Evolutionary conservation across 2,888 invertebrate genomes (phyloP).

Genomic region (Anticlea derivata): DNA sequence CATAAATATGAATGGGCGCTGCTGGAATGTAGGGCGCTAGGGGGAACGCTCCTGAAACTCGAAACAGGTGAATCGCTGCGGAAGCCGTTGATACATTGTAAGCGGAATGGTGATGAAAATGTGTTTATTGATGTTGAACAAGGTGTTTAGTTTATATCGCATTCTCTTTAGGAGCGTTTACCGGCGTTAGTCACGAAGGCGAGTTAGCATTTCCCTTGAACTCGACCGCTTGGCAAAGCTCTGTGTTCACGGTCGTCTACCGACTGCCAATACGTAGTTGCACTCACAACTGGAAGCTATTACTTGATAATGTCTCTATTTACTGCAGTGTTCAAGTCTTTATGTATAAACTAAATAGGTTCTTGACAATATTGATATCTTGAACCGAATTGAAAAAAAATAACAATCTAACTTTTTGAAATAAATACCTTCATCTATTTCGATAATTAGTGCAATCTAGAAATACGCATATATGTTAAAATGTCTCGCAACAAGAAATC

Average conservation of each 20-base stretch:
- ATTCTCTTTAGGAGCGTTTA: slow-evolving; percentile 18
- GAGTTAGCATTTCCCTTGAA: slow-evolving; percentile 49
- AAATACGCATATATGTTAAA: no score
- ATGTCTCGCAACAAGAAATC: no score
- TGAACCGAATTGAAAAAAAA: no score
- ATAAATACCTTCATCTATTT: no score
- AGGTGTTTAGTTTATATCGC: slow-evolving; percentile 29
- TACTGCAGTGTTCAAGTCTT: slow-evolving; percentile 9
- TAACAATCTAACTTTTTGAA: no score
- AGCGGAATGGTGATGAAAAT: slow-evolving; percentile 29
- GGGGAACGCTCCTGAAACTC: slow-evolving; percentile 38
- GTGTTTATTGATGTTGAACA: slow-evolving; percentile 33
- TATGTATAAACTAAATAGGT: slow-evolving; percentile 1
- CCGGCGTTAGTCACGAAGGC: slow-evolving; percentile 30
- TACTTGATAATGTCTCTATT: slow-evolving; percentile 30
- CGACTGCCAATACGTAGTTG: slow-evolving; percentile 17
- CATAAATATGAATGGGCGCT: slow-evolving; percentile 31
- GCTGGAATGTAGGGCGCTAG: slow-evolving; percentile 35
- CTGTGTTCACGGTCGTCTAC: slow-evolving; percentile 42
- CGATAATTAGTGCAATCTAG: no score
- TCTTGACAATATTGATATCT: no score
- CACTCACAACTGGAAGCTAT: slow-evolving; percentile 31
- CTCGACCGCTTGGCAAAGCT: slow-evolving; percentile 45
- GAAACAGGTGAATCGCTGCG: slow-evolving; percentile 39
- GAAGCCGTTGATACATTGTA: slow-evolving; percentile 41